A percentile compares a stretch with the other conserved stretches of the same genome.
Evolutionary conservation across 2,797 vertebrate genomes (phyloP).

Genomic region (Chaenodraco wilsoni): DNA sequence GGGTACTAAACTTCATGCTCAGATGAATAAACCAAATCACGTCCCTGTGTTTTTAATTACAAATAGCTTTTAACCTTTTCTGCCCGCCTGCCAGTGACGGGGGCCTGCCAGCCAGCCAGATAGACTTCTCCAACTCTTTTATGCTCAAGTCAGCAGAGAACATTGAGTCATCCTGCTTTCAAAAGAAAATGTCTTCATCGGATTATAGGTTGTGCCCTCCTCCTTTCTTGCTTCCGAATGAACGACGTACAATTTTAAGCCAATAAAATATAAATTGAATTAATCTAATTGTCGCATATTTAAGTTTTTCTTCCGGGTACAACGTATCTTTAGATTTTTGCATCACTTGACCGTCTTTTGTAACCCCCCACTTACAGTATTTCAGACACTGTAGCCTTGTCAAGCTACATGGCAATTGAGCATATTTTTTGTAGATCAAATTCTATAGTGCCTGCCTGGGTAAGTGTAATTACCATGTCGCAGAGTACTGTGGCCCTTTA

Average conservation of each 20-base stretch:
- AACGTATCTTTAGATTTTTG: not conserved
- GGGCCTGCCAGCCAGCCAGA: not conserved
- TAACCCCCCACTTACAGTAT: not conserved
- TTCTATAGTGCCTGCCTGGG: not conserved
- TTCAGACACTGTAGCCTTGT: not conserved
- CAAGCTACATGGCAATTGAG: not conserved
- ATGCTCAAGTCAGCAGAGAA: constrained; percentile 9
- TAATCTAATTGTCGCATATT: not conserved
- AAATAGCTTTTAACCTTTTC: constrained; percentile 27
- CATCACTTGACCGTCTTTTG: not conserved
- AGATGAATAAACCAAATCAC: constrained; percentile 13
- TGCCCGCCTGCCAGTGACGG: not conserved
- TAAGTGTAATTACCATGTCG: constrained; percentile 22
- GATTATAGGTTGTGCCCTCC: not conserved
- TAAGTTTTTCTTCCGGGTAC: not conserved
- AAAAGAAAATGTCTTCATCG: constrained; percentile 7
- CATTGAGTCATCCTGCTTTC: constrained; percentile 5
- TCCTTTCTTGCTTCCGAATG: not conserved
- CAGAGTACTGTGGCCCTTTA: not conserved
- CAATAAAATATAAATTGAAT: too few species aligned
- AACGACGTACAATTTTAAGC: too few species aligned
- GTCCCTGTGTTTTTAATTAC: constrained; percentile 7
- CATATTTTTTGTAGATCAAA: not conserved
- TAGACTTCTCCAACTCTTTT: constrained; percentile 8
- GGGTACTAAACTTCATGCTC: not conserved